Evolutionary conservation across 1,140 invertebrate genomes (phyloP).

Genomic region (Scaptomyza montana): DNA sequence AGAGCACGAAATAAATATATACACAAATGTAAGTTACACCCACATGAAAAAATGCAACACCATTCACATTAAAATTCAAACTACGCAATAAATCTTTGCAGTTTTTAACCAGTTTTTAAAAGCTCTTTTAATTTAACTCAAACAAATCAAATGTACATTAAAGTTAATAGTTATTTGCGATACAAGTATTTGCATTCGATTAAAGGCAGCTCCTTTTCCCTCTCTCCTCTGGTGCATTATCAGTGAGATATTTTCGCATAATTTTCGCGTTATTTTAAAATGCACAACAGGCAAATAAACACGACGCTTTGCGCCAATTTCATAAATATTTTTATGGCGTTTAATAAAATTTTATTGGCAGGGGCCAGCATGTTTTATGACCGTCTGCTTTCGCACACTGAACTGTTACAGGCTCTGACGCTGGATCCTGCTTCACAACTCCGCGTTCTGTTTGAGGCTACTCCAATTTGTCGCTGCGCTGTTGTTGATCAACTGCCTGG

Average conservation of each 20-base stretch:
- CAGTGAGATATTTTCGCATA: constrained; percentile 45
- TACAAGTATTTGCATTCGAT: not conserved
- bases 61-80: not conserved
- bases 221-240: constrained; percentile 47
- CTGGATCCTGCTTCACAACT: not conserved
- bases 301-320: constrained; percentile 69
- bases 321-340: constrained; percentile 80
- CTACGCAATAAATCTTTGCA: not conserved
- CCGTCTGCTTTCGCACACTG: constrained; percentile 2
- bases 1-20: too few species aligned
- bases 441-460: constrained; percentile 22
- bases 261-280: constrained; percentile 77
- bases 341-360: constrained; percentile 79
- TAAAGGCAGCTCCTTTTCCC: too few species aligned
- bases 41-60: not conserved
- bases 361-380: constrained; percentile 49
- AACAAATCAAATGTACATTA: constrained; percentile 24
- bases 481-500: constrained; percentile 69
- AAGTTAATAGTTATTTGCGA: constrained; percentile 3
- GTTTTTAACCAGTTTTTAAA: constrained; percentile 4
- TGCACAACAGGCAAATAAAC: constrained; percentile 70
- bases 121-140: not conserved
- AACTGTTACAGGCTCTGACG: not conserved
- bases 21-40: not conserved
- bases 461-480: constrained; percentile 72